phyloP scores from a whole-genome alignment of 1,140 invertebrate species.

The Proales similis region DNA sequence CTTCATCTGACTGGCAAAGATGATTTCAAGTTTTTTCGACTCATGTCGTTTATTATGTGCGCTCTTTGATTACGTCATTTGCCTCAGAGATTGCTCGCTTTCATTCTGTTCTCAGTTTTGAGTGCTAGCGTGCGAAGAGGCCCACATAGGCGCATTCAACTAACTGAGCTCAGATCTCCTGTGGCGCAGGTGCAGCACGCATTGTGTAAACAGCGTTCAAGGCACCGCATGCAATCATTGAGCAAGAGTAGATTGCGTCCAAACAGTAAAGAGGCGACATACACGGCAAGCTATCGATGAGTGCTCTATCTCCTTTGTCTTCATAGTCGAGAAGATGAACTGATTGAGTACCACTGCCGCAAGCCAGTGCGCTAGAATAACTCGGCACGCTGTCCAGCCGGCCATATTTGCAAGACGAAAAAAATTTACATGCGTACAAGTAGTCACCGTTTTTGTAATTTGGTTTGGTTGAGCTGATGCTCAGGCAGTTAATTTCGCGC shows the following conservation, averaged over 20 bases:
- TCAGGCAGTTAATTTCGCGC: conserved; percentile 5
- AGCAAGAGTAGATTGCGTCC: conserved; percentile 32
- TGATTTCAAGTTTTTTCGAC: no score
- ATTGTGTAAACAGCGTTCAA: conserved; percentile 11
- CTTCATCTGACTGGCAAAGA: no score
- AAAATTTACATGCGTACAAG: conserved; percentile 37
- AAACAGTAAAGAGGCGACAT: conserved; percentile 19
- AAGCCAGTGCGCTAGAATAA: conserved; percentile 5
- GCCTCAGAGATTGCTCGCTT: no score
- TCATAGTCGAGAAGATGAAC: conserved; percentile 34
- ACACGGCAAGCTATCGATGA: neutral
- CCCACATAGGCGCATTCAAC: no score
- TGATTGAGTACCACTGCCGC: conserved; percentile 32
- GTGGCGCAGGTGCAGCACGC: neutral
- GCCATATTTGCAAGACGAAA: neutral
- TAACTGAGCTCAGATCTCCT: no score
- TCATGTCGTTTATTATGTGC: no score
- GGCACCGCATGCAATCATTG: conserved; percentile 14
- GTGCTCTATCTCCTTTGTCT: neutral
- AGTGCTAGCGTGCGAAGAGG: no score
- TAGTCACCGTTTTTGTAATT: conserved; percentile 13
- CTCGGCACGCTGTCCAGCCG: neutral
- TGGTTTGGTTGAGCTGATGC: neutral
- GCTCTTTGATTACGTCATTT: no score
- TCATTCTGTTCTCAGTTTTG: no score